Base-by-base conservation (phyloP, 2,888 invertebrate species). In the Tipula helvola region DNA sequence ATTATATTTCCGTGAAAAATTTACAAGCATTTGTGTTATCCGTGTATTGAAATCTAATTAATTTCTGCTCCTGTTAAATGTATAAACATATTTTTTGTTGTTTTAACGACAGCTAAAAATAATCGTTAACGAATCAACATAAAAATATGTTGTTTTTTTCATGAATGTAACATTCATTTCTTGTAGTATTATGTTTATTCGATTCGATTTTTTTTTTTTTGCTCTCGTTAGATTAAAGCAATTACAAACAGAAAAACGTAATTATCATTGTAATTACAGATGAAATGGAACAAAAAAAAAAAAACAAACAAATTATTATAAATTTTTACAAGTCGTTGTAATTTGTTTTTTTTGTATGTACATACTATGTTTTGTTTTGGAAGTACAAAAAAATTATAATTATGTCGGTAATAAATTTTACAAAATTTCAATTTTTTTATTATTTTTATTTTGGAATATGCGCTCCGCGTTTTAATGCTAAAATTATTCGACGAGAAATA, bases 221-320 rank as follows among this genome's bases (percentile, higher is more conserved):
- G 71, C 10, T 28, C 71, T 71, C 71, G 71, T 71, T 71, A 71
- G 71, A 71, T 71, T 71, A 71, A 71, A 71, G 71, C 71, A 71
- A 71, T 71, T 71, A 71, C 71, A 71, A 71, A 71, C 71, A 71
- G 71, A 71, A 71, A 71, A 71, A 71, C 71, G 71, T 71, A 71
- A 71, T 71, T 71, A 71, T 71, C 71, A 71, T 71, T n/a, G 71
- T 71, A 71, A 71, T 71, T 71, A 71, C 71, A 71, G 12, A 71
- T 71, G 71, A 28, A 71, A 71, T 28, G 71, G 71, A 71, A 71
- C 71, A 71, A 7, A 71, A 71, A 12, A n/a, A 71, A 52, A 52
- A 3, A 71, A 71, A 10, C 71, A 71, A 57, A 57, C 28, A 57
- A 57, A 57, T 71, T 71, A 28, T 57, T 16, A 57, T 57, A 57